A percentile compares a stretch with the other conserved stretches of the same genome.
phyloP scores from a whole-genome alignment of 2,113 vertebrate species.

The Plecotus auritus region DNA sequence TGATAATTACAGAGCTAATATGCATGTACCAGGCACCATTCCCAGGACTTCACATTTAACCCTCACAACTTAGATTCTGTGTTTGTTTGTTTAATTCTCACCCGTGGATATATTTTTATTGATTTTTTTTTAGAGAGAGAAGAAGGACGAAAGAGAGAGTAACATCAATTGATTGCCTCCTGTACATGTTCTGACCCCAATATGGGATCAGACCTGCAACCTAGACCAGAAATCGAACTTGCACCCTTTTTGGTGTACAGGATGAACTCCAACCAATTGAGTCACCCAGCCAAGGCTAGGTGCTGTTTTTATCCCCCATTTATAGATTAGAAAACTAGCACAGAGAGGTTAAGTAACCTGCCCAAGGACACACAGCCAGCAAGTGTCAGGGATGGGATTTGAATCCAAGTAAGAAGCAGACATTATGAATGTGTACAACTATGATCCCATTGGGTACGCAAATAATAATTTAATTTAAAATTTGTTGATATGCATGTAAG shows the following conservation, averaged over 20 bases:
- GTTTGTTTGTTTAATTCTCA: neutral
- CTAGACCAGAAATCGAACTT: neutral
- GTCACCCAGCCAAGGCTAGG: neutral
- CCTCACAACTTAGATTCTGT: neutral
- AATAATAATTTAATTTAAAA: neutral
- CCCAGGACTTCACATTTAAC: neutral
- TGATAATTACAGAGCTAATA: accelerated
- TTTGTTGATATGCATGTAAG: accelerated
- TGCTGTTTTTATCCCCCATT: neutral
- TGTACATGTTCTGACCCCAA: neutral
- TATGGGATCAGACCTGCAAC: neutral
- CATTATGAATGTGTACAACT: accelerated
- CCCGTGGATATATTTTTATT: neutral
- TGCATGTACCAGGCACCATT: accelerated
- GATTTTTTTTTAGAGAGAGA: no score
- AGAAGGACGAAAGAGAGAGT: neutral
- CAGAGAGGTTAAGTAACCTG: neutral
- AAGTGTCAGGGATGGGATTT: neutral
- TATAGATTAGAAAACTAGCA: neutral
- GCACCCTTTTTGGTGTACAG: neutral
- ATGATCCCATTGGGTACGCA: neutral
- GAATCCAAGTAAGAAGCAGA: neutral
- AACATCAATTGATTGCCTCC: neutral
- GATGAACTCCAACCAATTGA: neutral
- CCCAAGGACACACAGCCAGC: neutral